These are phyloP conservation scores for Nerophis ophidion DNA, from an alignment of 2,113 vertebrate genomes.

Conservation along the genomic window DNA sequence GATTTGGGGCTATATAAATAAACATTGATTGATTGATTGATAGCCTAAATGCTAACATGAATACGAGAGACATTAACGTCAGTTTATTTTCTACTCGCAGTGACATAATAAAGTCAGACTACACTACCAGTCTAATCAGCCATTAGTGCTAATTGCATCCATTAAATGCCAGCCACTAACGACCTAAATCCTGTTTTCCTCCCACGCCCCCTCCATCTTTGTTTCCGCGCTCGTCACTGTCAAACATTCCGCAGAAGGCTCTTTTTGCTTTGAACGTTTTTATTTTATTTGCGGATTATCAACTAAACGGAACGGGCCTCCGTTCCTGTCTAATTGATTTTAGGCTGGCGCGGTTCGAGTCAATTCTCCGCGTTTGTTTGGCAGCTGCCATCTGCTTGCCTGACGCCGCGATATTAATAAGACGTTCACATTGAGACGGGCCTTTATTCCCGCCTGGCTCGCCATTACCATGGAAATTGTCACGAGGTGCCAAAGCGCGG, in stretches of 20 bases:
- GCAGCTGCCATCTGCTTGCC: constrained; percentile 71
- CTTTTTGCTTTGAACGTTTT: constrained; percentile 16
- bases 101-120: constrained; percentile 18
- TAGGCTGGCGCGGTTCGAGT: constrained; percentile 59
- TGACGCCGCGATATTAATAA: constrained; percentile 69
- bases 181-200: constrained; percentile 54
- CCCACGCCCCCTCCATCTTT: constrained; percentile 43
- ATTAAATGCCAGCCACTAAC: constrained; percentile 48
- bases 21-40: too few relatives aligned
- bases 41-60: too few relatives aligned
- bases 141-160: constrained; percentile 54
- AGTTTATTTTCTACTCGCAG: not conserved
- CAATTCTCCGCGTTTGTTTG: constrained; percentile 63
- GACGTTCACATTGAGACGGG: constrained; percentile 68
- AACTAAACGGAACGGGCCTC: constrained; percentile 67
- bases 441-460: constrained; percentile 64
- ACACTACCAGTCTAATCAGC: constrained; percentile 24
- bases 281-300: constrained; percentile 52
- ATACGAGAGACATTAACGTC: too few relatives aligned
- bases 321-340: constrained; percentile 69
- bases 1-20: too few relatives aligned
- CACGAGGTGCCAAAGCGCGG: constrained; percentile 61
- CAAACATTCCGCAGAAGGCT: constrained; percentile 35
- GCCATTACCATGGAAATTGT: constrained; percentile 74
- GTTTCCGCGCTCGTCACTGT: constrained; percentile 40